A percentile compares a stretch with the other conserved stretches of the same genome.
These are phyloP conservation scores for Indri indri DNA, from an alignment of 2,113 vertebrate species.

Conservation along the genomic window DNA sequence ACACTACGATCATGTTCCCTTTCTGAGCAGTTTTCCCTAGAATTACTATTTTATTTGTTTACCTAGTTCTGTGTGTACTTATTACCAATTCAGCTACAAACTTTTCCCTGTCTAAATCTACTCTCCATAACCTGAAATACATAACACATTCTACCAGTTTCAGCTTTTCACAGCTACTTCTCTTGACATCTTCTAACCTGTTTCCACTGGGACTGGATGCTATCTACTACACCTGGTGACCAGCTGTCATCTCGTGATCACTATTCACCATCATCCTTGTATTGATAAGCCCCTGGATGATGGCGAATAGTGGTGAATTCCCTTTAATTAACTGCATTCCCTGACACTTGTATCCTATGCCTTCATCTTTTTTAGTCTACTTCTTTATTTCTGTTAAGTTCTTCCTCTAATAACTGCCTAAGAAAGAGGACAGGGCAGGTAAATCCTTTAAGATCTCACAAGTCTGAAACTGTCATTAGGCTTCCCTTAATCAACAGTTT, in stretches of 20 bases:
- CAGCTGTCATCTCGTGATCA: background rate
- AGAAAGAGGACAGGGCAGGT: background rate
- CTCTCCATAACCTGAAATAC: background rate
- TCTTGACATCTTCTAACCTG: background rate
- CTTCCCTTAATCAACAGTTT: background rate
- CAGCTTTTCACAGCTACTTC: background rate
- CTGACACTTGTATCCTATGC: background rate
- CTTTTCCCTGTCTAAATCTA: background rate
- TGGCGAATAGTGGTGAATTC: too few species aligned
- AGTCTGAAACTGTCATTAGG: background rate
- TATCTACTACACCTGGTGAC: background rate
- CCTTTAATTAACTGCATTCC: background rate
- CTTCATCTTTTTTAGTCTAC: background rate
- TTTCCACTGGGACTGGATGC: background rate
- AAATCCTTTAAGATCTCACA: background rate
- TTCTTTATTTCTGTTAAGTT: background rate
- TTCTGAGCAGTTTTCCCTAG: background rate
- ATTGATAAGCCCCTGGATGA: background rate
- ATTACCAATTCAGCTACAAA: background rate
- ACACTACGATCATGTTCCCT: background rate
- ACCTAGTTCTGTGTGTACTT: background rate
- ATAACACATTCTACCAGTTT: background rate
- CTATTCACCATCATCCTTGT: background rate
- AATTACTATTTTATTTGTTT: background rate
- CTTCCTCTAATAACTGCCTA: background rate